phyloP scores from a whole-genome alignment of 1,140 invertebrate species.

The Apolygus lucorum region DNA sequence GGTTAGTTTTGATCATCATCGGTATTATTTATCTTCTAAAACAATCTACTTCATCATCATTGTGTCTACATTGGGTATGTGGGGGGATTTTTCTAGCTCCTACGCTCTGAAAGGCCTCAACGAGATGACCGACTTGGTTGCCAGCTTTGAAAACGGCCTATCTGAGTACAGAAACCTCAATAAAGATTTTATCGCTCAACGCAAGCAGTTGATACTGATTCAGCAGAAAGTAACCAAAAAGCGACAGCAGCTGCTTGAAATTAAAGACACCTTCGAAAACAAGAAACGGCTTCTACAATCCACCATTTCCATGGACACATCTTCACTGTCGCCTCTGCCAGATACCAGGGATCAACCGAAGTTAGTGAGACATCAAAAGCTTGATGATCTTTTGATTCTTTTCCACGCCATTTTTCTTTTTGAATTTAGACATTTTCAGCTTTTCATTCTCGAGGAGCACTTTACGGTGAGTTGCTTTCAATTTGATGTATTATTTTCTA shows the following conservation, averaged over 20 bases:
- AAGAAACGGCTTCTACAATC: slow-evolving; percentile 19
- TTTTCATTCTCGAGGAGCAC: not conserved
- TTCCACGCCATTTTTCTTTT: not conserved
- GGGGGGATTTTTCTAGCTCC: slow-evolving; percentile 19
- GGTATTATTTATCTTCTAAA: no score
- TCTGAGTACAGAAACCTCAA: slow-evolving; percentile 1
- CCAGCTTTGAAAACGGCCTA: slow-evolving; percentile 8
- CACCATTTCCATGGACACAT: not conserved
- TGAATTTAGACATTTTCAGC: not conserved
- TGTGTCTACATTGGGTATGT: no score
- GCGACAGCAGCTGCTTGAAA: slow-evolving; percentile 1
- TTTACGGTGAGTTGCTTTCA: not conserved
- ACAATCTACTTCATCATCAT: no score
- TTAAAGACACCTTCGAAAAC: slow-evolving; percentile 19
- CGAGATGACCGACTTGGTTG: slow-evolving; percentile 16
- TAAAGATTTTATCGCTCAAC: not conserved
- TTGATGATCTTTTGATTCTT: slow-evolving; percentile 3
- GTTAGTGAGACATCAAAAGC: slow-evolving; percentile 11
- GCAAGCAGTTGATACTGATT: not conserved
- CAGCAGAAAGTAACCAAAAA: slow-evolving; percentile 19
- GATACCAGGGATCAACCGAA: slow-evolving; percentile 10
- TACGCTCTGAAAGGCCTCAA: slow-evolving; percentile 9
- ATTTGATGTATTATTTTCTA: not conserved
- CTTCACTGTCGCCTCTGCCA: not conserved
- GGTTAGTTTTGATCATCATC: no score